Evolutionary conservation across 2,888 invertebrate genomes (phyloP).

Genomic region (Clostera curtula): DNA sequence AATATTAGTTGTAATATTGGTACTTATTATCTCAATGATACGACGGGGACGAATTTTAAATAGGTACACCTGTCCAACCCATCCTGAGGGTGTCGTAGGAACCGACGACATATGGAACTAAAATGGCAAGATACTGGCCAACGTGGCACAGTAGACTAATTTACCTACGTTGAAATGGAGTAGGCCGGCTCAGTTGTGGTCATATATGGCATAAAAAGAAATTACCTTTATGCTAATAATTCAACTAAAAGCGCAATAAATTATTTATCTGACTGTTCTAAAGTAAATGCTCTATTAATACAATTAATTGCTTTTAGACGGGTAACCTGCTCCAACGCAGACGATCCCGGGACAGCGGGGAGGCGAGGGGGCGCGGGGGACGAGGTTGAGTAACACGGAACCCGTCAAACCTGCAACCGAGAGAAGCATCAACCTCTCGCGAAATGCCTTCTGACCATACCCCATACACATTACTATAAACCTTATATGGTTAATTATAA

Average conservation of each 20-base stretch:
- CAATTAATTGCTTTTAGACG: slow-evolving; percentile 35
- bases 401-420: slow-evolving; percentile 64
- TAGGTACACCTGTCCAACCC: no score
- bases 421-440: slow-evolving; percentile 46
- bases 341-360: slow-evolving; percentile 26
- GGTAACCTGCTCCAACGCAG: slow-evolving; percentile 40
- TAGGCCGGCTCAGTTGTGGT: no score
- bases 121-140: no score
- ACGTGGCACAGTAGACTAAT: no score
- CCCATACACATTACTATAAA: slow-evolving; percentile 19
- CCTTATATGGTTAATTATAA: slow-evolving; percentile 10
- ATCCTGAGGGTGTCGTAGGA: no score
- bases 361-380: slow-evolving; percentile 22
- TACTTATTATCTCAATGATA: no score
- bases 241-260: slow-evolving; percentile 2
- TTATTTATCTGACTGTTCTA: slow-evolving; percentile 10
- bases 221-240: slow-evolving; percentile 9
- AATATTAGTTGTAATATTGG: no score
- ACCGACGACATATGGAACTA: no score
- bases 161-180: no score
- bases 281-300: slow-evolving; percentile 29
- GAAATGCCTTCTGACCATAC: slow-evolving; percentile 41
- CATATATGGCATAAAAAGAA: no score
- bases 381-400: slow-evolving; percentile 62
- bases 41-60: no score